phyloP scores from a whole-genome alignment of 2,113 vertebrate genomes.

The Pelecanoides urinatrix region DNA sequence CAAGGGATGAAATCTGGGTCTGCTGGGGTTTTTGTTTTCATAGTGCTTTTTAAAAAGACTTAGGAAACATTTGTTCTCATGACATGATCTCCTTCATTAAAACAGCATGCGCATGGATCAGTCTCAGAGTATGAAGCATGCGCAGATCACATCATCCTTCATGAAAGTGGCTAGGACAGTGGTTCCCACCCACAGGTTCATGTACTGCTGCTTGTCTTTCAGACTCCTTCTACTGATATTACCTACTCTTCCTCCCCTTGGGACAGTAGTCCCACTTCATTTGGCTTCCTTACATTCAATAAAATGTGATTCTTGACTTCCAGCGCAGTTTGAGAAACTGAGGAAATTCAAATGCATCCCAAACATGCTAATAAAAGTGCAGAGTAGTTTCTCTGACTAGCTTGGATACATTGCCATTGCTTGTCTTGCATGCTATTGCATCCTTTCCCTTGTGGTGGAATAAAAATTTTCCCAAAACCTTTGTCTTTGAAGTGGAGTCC shows the following conservation, averaged over 20 bases:
- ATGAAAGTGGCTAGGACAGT: conserved; percentile 46
- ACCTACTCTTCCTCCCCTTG: background rate
- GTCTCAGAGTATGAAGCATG: conserved; percentile 21
- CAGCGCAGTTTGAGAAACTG: background rate
- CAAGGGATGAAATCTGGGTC: conserved; percentile 20
- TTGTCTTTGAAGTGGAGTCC: background rate
- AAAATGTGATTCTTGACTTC: background rate
- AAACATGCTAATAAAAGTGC: background rate
- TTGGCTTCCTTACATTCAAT: background rate
- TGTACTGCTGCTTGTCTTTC: background rate
- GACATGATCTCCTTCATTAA: background rate
- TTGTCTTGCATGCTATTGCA: background rate
- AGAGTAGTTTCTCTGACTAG: background rate
- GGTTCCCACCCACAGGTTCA: conserved; percentile 37
- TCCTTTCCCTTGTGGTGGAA: background rate
- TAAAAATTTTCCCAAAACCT: background rate
- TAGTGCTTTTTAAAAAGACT: background rate
- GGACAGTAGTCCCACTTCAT: background rate
- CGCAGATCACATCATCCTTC: background rate
- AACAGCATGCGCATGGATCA: conserved; percentile 41
- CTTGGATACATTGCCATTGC: background rate
- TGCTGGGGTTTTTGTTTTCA: conserved; percentile 46
- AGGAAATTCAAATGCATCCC: background rate
- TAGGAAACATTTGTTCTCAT: background rate
- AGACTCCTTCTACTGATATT: background rate